These are phyloP conservation scores for Bombus consobrinus DNA, from an alignment of 1,140 invertebrate species.

Conservation along the genomic window DNA sequence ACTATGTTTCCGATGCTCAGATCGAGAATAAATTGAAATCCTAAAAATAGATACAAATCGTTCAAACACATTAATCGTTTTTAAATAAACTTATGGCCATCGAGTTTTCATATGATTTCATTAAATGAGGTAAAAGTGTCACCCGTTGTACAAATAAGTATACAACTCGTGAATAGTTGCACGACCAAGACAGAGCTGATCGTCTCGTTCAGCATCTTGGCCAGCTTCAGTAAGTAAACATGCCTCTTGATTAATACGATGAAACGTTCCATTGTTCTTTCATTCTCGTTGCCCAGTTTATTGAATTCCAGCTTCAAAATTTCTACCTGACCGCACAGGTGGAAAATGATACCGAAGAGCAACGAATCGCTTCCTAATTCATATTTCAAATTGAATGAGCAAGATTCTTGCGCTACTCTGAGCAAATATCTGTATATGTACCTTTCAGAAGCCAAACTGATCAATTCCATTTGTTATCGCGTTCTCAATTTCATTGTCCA, in stretches of 20 bases:
- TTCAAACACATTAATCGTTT: too few species aligned
- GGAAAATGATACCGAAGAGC: constrained; percentile 29
- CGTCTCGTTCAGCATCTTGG: constrained; percentile 17
- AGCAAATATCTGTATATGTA: too few species aligned
- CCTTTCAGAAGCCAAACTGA: too few species aligned
- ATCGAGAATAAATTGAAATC: constrained; percentile 54
- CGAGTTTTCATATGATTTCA: neutral
- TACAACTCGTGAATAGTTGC: constrained; percentile 50
- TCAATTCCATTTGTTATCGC: too few species aligned
- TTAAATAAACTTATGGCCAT: too few species aligned
- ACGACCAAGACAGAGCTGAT: constrained; percentile 28
- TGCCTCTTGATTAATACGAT: constrained; percentile 27
- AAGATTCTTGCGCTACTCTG: too few species aligned
- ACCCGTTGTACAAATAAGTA: constrained; percentile 53
- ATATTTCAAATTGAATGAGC: too few species aligned
- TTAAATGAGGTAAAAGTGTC: neutral
- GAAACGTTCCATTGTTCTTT: neutral
- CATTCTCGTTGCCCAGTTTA: too few species aligned
- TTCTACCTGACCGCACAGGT: neutral
- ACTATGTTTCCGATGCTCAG: constrained; percentile 3
- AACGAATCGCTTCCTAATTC: too few species aligned
- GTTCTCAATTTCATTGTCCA: too few species aligned
- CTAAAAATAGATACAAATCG: constrained; percentile 26
- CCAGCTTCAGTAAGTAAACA: constrained; percentile 21
- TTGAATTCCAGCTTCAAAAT: too few species aligned